Evolutionary conservation across 2,888 invertebrate genomes (phyloP).

Genomic region (Cheilosia scutellata): DNA sequence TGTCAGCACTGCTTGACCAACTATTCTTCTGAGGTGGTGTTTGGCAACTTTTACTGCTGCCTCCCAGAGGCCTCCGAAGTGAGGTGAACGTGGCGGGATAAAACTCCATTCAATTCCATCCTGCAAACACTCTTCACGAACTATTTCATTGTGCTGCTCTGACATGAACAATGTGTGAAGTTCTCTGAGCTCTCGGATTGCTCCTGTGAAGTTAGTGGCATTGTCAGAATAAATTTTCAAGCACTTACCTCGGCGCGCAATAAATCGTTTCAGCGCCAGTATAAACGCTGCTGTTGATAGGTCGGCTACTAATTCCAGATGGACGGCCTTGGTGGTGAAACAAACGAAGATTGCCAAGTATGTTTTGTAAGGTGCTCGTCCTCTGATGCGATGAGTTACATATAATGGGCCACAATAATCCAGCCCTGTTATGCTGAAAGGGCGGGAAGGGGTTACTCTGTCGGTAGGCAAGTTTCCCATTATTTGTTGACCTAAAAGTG

Average conservation of each 20-base stretch:
- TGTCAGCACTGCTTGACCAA: too few species aligned
- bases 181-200: neutral
- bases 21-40: too few species aligned
- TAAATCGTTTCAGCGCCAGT: conserved; percentile 19
- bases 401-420: too few species aligned
- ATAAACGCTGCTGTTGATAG: conserved; percentile 15
- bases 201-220: conserved; percentile 22
- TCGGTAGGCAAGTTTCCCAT: conserved; percentile 21
- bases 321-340: conserved; percentile 37
- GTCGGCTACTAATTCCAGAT: conserved; percentile 14
- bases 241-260: conserved; percentile 18
- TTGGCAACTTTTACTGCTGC: too few species aligned
- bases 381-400: neutral
- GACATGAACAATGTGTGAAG: conserved; percentile 19
- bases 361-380: conserved; percentile 13
- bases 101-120: conserved; percentile 26
- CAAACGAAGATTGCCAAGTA: conserved; percentile 32
- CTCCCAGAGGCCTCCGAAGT: neutral
- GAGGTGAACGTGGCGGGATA: conserved; percentile 14
- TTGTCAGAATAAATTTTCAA: conserved; percentile 21
- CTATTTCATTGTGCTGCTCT: conserved; percentile 6
- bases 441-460: neutral
- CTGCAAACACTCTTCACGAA: neutral
- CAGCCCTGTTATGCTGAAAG: neutral
- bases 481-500: conserved; percentile 5